Evolutionary conservation across 2,888 invertebrate species (phyloP).

Genomic region (Cyclophora albipunctata): DNA sequence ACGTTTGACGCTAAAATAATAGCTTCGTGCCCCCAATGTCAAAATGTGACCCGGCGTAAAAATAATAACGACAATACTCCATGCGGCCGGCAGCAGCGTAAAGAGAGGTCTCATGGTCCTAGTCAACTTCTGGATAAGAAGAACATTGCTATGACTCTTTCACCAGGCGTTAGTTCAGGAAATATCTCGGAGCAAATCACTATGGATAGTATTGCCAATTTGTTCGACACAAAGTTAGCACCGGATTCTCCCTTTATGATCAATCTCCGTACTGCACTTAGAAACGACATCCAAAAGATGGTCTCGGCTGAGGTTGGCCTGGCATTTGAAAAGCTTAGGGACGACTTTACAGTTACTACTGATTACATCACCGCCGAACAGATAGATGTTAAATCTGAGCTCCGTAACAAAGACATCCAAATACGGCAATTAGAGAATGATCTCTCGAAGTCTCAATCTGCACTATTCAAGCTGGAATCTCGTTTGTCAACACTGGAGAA

Average conservation of each 20-base stretch:
- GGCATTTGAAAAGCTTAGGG: neutral
- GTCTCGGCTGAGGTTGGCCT: neutral
- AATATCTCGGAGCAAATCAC: no score
- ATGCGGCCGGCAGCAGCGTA: no score
- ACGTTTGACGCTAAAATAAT: no score
- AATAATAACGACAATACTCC: no score
- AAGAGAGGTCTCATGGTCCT: no score
- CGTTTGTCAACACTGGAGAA: slow-evolving; percentile 4
- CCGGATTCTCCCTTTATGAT: neutral
- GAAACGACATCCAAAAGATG: neutral
- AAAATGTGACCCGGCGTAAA: no score
- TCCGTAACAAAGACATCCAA: neutral
- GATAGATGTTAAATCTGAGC: neutral
- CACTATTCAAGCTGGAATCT: neutral
- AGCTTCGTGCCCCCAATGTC: no score
- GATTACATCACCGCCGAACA: slow-evolving; percentile 8
- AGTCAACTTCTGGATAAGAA: no score
- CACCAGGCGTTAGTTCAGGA: no score
- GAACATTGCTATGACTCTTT: no score
- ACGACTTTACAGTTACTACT: slow-evolving; percentile 2
- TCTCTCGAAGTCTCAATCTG: neutral
- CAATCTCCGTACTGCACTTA: neutral
- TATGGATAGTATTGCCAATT: neutral
- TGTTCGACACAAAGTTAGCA: neutral
- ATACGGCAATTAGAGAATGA: neutral